Conservation (phyloP, 2,113 vertebrate species). For the Piprites chloris region DNA sequence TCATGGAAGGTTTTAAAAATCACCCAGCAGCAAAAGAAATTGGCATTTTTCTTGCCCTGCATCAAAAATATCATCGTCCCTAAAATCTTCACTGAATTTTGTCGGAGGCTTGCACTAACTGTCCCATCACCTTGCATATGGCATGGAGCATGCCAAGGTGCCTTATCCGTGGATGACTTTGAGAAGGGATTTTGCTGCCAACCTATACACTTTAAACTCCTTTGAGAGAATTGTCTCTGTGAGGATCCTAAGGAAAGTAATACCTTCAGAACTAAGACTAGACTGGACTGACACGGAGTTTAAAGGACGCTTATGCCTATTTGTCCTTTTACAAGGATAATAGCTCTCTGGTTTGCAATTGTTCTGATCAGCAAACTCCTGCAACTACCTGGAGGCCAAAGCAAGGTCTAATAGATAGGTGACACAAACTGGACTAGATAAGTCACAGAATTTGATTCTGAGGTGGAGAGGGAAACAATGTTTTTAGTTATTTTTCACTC, state of each 20-base stretch:
- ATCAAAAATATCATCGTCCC: not conserved
- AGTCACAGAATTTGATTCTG: not conserved
- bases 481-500: not conserved
- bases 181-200: not conserved
- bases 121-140: not conserved
- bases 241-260: accelerated
- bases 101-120: not conserved
- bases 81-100: not conserved
- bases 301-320: not conserved
- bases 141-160: not conserved
- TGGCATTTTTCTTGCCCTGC: not conserved
- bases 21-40: not conserved
- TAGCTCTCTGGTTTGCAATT: not conserved
- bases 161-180: not conserved
- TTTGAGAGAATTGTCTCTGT: not conserved
- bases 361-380: not conserved
- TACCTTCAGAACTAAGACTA: not conserved
- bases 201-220: not conserved
- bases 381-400: not conserved
- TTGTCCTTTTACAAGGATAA: not conserved
- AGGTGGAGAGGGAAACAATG: not conserved
- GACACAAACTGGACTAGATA: not conserved
- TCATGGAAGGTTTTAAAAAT: not conserved
- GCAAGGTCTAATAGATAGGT: not conserved
- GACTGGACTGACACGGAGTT: accelerated